These are phyloP conservation scores for Ridgeia piscesae DNA, from an alignment of 1,140 invertebrate species.

Conservation along the genomic window DNA sequence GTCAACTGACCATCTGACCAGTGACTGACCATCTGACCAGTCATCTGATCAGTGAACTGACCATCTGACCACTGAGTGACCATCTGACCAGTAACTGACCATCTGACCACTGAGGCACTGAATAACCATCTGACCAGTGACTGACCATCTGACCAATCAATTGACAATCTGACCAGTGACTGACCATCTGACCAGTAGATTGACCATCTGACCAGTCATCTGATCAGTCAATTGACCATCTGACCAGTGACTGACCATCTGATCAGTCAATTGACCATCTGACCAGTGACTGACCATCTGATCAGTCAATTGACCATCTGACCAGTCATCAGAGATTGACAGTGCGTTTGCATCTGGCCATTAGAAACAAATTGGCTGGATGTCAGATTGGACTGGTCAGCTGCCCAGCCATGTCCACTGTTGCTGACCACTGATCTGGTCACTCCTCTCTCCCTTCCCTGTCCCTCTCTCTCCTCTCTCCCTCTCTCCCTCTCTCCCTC, in stretches of 20 bases:
- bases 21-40: neutral
- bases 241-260: neutral
- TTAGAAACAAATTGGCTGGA: neutral
- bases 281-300: too few relatives aligned
- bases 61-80: neutral
- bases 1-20: neutral
- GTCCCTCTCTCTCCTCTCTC: too few relatives aligned
- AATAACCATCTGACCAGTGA: too few relatives aligned
- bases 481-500: too few relatives aligned
- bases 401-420: neutral
- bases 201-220: neutral
- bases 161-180: neutral
- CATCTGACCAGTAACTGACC: neutral
- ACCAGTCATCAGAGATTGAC: neutral
- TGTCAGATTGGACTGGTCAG: neutral
- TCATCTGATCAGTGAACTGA: neutral
- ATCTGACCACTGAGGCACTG: neutral
- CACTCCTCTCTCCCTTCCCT: neutral
- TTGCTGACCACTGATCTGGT: neutral
- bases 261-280: neutral
- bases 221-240: neutral
- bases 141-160: neutral
- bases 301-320: neutral
- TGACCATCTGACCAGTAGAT: neutral
- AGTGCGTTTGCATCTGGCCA: neutral